Evolutionary conservation across 2,113 vertebrate genomes (phyloP).

Genomic region (Pithys albifrons): DNA sequence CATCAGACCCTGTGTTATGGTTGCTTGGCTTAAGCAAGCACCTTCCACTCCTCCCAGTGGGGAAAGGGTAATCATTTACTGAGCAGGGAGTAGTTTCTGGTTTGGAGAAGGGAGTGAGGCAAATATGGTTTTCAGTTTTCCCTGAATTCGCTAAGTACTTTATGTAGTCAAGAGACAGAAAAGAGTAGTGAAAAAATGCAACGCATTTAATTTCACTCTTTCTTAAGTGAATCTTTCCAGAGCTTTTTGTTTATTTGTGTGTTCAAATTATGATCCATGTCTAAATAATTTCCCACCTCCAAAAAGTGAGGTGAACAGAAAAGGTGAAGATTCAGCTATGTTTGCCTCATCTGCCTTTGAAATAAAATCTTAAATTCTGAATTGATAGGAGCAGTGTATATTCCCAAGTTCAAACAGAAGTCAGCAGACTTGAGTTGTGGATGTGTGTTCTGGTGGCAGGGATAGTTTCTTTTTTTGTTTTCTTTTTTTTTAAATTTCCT

Average conservation of each 20-base stretch:
- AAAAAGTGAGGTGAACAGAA: background rate
- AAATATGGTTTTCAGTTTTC: background rate
- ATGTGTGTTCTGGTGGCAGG: background rate
- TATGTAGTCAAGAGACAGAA: background rate
- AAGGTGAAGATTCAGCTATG: background rate
- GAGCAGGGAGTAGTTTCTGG: background rate
- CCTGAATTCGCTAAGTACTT: background rate
- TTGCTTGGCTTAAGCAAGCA: background rate
- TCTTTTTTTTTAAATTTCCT: background rate
- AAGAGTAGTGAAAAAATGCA: background rate
- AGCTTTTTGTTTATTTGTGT: background rate
- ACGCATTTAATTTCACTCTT: background rate
- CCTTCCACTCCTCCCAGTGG: background rate
- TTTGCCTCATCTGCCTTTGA: background rate
- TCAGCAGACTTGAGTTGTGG: background rate
- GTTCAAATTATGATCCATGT: background rate
- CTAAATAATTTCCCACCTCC: background rate
- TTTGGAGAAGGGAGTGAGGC: background rate
- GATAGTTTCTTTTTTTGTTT: rapidly evolving
- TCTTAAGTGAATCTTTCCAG: background rate
- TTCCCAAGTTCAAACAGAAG: background rate
- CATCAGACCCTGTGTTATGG: background rate
- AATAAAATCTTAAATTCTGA: background rate
- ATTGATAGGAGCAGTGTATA: background rate
- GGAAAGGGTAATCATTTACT: background rate